Evolutionary conservation across 2,113 vertebrate genomes (phyloP), one percentile per base, ranked within the genome.

Genomic region (Neolamprologus longior): DNA sequence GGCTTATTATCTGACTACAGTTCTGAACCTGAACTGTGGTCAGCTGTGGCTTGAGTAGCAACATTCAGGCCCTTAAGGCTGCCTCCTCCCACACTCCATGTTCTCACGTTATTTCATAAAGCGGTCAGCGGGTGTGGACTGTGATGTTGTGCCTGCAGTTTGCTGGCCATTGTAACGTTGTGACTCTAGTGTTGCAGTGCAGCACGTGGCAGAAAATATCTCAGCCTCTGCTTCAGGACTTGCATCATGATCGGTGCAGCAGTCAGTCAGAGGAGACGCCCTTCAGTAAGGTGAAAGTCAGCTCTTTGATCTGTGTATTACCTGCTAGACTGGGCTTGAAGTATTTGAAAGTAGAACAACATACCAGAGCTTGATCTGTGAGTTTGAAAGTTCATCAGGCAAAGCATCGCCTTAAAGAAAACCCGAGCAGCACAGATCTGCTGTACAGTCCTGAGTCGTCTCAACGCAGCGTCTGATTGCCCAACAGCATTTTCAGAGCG

Each of bases 41-140:
- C 24, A 47, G 12, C 1, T 45, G 40, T 73, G 40, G 21, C 9
- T 47, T 76, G 15, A 28, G 14, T 45, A 73, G 40, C 68, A 76
- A 26, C 40, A 47, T 28, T 47, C 71, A 2, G 24, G 24, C 9
- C 9, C 42, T 50, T 28, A 45, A 17, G 24, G 8, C 40, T 28
- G 14, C 40, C 68, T 76, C 40, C 14, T 28, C n/a, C n/a, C 66
- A 68, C 12, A 1, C 35, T 24, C 63, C 35, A 40, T 1, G 1
- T 68, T 40, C 12, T 0, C 63, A 40, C 1, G n/a, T 40, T 40
- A 35, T 40, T 3, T 68, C 35, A 68, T 40, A 68, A 40, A 68
- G 0, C 1, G 1, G 21, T 1, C 71, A 7, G 40, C 4, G 0
- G 42, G 24, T 31, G 26, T 12, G 42, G 15, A 50, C 42, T 50